Conservation (phyloP, 2,797 vertebrate genomes). For the Corythornis leucogaster region DNA sequence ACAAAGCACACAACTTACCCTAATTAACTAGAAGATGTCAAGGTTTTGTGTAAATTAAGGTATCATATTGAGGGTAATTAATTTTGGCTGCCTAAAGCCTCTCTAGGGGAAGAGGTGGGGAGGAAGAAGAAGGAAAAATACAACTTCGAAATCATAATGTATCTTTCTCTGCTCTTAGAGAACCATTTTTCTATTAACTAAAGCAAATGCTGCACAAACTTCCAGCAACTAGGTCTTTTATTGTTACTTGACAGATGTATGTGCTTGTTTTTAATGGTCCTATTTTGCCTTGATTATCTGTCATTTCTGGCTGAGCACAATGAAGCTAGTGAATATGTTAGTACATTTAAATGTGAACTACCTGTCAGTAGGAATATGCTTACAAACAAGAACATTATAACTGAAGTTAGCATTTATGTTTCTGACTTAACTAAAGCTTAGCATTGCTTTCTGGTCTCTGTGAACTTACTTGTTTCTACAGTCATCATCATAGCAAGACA, state of each 20-base stretch:
- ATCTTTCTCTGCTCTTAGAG: not conserved
- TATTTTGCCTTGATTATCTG: constrained; percentile 26
- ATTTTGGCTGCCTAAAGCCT: not conserved
- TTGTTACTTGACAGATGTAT: constrained; percentile 36
- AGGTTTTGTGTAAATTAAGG: not conserved
- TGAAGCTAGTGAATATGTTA: not conserved
- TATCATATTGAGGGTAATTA: not conserved
- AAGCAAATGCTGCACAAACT: not conserved
- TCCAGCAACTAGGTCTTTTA: not conserved
- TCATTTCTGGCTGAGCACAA: constrained; percentile 32
- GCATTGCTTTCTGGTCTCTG: not conserved
- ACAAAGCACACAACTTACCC: not conserved
- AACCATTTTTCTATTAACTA: constrained; percentile 5
- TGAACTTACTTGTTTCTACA: not conserved
- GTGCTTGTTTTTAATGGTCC: constrained; percentile 37
- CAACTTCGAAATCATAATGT: not conserved
- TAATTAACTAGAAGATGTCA: not conserved
- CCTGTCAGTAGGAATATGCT: not conserved
- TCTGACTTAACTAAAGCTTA: not conserved
- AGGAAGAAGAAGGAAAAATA: not conserved
- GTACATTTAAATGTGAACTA: not conserved
- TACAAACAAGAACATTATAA: not conserved
- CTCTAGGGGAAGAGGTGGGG: accelerated
- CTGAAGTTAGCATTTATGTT: not conserved
- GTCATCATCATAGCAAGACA: not conserved